phyloP scores from a whole-genome alignment of 2,888 invertebrate genomes.

The Leucoptera coffeella region DNA sequence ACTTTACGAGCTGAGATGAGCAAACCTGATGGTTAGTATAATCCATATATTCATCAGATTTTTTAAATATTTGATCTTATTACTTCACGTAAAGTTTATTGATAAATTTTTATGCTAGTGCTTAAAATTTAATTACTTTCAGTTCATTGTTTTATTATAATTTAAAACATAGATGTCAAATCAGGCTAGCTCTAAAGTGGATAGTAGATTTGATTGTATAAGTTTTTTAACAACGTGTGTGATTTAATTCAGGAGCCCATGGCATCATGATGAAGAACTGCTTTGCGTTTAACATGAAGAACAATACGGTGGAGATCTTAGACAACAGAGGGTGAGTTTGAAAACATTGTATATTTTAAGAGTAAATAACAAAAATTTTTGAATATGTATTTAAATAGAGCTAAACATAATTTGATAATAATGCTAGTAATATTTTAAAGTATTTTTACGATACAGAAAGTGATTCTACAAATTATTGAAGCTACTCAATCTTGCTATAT shows the following conservation, averaged over 20 bases:
- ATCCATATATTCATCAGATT: not conserved
- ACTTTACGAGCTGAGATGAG: slow-evolving; percentile 79
- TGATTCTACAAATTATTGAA: too few relatives aligned
- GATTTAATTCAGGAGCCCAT: slow-evolving; percentile 61
- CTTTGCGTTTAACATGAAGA: slow-evolving; percentile 81
- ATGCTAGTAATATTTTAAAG: too few relatives aligned
- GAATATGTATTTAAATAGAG: too few relatives aligned
- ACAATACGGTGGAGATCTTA: slow-evolving; percentile 67
- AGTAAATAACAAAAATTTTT: too few relatives aligned
- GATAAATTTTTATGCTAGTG: slow-evolving; percentile 3
- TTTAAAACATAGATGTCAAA: too few relatives aligned
- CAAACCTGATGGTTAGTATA: slow-evolving; percentile 69
- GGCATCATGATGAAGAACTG: slow-evolving; percentile 82
- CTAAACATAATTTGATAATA: too few relatives aligned
- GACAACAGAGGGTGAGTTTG: slow-evolving; percentile 81
- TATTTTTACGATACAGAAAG: too few relatives aligned
- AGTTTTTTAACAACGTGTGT: not conserved
- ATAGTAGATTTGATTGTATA: too few relatives aligned
- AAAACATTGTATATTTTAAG: too few relatives aligned
- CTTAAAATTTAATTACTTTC: not conserved
- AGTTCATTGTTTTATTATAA: not conserved
- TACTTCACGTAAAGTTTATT: slow-evolving; percentile 3
- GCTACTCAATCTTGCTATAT: too few relatives aligned
- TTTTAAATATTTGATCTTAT: slow-evolving; percentile 5
- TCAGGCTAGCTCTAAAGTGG: too few relatives aligned